These are phyloP conservation scores for Pelobates cultripes DNA, from an alignment of 2,797 vertebrate genomes.

Conservation along the genomic window DNA sequence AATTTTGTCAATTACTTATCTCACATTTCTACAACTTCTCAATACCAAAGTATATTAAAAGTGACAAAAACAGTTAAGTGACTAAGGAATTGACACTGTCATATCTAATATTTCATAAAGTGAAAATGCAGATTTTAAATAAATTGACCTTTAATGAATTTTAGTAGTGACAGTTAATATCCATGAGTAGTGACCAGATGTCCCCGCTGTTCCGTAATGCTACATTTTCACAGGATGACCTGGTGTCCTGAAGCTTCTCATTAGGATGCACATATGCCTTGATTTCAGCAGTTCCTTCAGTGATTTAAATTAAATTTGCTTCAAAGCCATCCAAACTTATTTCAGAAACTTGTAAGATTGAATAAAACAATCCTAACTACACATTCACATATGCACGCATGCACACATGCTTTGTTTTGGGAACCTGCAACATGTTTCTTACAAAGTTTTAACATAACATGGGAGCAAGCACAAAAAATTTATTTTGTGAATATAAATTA, in stretches of 20 bases:
- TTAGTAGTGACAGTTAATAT: background rate
- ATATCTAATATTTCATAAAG: background rate
- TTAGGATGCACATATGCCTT: background rate
- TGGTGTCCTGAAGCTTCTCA: background rate
- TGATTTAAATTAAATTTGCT: conserved; percentile 37
- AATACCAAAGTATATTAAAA: too few species aligned
- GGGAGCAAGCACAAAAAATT: too few species aligned
- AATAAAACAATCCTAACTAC: background rate
- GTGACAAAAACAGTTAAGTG: background rate
- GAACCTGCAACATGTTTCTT: too few species aligned
- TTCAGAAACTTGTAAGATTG: background rate
- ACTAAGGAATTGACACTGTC: background rate
- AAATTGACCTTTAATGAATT: background rate
- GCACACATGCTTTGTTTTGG: too few species aligned
- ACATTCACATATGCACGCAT: too few species aligned
- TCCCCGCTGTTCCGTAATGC: background rate
- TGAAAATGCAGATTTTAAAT: background rate
- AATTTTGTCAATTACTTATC: too few species aligned
- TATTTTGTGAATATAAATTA: too few species aligned
- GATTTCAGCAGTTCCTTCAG: background rate
- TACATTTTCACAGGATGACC: conserved; percentile 5
- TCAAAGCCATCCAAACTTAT: background rate
- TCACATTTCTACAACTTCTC: too few species aligned
- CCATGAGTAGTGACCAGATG: background rate
- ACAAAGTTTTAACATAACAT: too few species aligned